Base-by-base conservation (phyloP, 1,140 invertebrate species). In the Diabrotica undecimpunctata region DNA sequence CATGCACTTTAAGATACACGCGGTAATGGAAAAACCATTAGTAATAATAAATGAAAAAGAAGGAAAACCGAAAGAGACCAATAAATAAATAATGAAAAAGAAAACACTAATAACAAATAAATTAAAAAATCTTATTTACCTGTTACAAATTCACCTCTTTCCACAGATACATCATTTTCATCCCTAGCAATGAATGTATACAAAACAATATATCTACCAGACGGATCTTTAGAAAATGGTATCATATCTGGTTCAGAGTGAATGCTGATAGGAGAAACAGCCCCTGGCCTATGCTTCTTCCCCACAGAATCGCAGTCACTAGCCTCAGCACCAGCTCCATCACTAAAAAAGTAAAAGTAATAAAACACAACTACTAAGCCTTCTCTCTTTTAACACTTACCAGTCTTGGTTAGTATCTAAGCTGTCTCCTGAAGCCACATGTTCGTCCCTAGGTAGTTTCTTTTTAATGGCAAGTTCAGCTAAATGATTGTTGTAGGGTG, bases 151-250 rank as follows among this genome's bases (percentile, higher is more conserved):
- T 97, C 95, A 6, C 95, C 94, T 57, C 94, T 82, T 75, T 96
- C 93, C 0, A 97, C 95, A 65, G 90, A 94, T 0, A 97, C 88
- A 79, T 97, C 96, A 78, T 97, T 96, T 78, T 97, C 95, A 79
- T 97, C 93, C 39, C 93, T 79, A 0, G 94, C 94, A 35, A 93
- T 91, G 75, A 96, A 97, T 8, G 93, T 94, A 78, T 96, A 97
- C 5, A 98, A 80, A 0, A 96, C 94, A 66, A 97, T 94, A 75
- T 92, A 97, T 51, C 93, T 84, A 2, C 92, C 94, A 10, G 90
- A 92, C 0, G 92, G 92, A 76, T 95, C 93, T 83, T 96, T 97
- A 65, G 92, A 90, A 79, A 97, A 97, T 0, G 93, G 91, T 78
- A 91, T 90, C 41, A 89, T 84, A 69, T 90, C 88, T 37, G 87